Base-by-base conservation (phyloP, 2,888 invertebrate species). In the Ormyrus nitidulus region DNA sequence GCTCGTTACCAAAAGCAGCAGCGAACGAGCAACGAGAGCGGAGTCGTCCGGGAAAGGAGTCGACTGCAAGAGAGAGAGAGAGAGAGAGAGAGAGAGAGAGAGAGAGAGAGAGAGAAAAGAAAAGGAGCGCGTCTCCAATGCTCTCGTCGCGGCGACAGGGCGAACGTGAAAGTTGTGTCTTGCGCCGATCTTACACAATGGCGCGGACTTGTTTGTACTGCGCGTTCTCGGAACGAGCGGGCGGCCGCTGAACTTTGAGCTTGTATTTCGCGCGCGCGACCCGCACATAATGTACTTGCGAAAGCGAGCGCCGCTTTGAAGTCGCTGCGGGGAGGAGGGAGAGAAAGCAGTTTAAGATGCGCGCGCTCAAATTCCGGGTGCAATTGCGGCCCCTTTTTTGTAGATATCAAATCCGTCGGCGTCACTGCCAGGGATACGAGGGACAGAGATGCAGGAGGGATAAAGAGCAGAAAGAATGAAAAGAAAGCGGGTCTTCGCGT, bases 381-480 rank as follows among this genome's bases (percentile, higher is more conserved):
- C 54, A 76, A 76, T 76, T 44, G 61, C 51, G 53, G 58, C n/a
- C 53, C 13, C 53, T 76, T 76, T 75, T 76, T 76, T 76, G 54
- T 54, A 2, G 61, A 69, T 62, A 69, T 62, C 34, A 74, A 65
- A 66, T 49, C 58, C 54, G 10, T 10, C 46, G 6, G 19, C 19
- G 10, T 19, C 11, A 6, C 13, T 19, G 51, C 19, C 9, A 58
- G 46, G 7, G 49, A 34, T 19, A 49, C 19, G 48, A 56, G 34
- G 48, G 58, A 58, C 10, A 51, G 7, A 66, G 48, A 51, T 51
- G 19, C 49, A 11, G 54, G 13, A 62, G n/a, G 9, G 48, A 58
- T 51, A 11, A 44, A 61, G 13, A 11, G 51, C 8, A 4, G 44
- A 48, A 71, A 46, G 68, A 68, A 78, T 70, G 70, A 69, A 76